Conservation (phyloP, 2,888 invertebrate genomes). For the Dynastes grantii region DNA sequence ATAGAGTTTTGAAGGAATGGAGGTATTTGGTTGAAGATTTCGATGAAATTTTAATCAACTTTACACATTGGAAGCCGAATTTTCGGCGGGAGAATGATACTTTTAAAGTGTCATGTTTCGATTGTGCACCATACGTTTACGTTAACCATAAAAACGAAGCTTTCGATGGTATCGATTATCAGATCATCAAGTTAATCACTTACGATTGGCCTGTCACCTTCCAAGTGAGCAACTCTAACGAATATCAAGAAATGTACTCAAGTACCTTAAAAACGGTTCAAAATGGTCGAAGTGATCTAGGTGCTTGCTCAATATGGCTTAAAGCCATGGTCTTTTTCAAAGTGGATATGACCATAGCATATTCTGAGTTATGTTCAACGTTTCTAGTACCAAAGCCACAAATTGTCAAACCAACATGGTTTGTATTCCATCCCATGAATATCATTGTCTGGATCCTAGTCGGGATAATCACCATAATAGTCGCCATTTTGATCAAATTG, state of each 20-base stretch:
- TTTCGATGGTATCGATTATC: conserved; percentile 40
- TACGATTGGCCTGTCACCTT: conserved; percentile 21
- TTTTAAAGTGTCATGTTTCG: conserved; percentile 32
- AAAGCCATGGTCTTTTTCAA: neutral
- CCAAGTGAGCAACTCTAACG: neutral
- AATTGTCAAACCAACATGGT: conserved; percentile 50
- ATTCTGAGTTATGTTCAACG: conserved; percentile 53
- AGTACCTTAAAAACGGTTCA: neutral
- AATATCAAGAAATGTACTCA: conserved; percentile 18
- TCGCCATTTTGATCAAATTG: conserved; percentile 16
- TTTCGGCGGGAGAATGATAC: neutral
- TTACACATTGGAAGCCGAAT: conserved; percentile 8
- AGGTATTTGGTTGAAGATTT: neutral
- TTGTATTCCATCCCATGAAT: conserved; percentile 54
- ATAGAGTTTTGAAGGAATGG: conserved; percentile 32
- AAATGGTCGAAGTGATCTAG: conserved; percentile 11
- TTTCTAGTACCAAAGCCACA: conserved; percentile 57
- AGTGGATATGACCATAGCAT: conserved; percentile 32
- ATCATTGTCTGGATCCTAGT: conserved; percentile 15
- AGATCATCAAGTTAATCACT: conserved; percentile 32
- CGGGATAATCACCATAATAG: neutral
- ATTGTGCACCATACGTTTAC: conserved; percentile 41
- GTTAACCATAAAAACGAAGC: neutral
- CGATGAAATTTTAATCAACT: neutral
- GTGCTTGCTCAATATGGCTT: conserved; percentile 38